A percentile compares a stretch with the other conserved stretches of the same genome.
phyloP scores from a whole-genome alignment of 2,888 invertebrate genomes.

The Muschampia plurimacula region DNA sequence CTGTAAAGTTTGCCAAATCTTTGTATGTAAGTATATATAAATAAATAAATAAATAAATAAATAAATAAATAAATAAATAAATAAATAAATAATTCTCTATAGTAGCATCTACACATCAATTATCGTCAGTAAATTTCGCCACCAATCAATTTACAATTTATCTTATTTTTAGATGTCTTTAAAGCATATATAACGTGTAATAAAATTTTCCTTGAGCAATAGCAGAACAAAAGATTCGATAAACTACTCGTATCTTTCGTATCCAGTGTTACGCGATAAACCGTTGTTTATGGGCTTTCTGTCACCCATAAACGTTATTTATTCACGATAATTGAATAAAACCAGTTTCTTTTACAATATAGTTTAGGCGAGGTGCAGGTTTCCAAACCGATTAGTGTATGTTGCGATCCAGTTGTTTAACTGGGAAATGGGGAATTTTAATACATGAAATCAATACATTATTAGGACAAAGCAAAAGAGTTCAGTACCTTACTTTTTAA shows the following conservation, averaged over 20 bases:
- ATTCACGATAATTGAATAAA: slow-evolving; percentile 34
- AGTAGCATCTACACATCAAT: too few species aligned
- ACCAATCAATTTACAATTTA: not conserved
- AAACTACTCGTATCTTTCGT: not conserved
- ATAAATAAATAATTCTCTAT: too few species aligned
- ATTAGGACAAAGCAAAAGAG: too few species aligned
- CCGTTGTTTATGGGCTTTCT: slow-evolving; percentile 25
- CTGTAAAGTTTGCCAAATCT: too few species aligned
- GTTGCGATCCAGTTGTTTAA: not conserved
- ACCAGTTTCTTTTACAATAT: slow-evolving; percentile 36
- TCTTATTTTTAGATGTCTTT: not conserved
- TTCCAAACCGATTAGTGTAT: slow-evolving; percentile 16
- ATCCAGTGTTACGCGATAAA: slow-evolving; percentile 22
- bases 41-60: too few species aligned
- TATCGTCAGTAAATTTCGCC: not conserved
- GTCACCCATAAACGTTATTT: slow-evolving; percentile 27
- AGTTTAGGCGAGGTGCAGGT: slow-evolving; percentile 35
- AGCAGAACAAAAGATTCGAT: slow-evolving; percentile 13
- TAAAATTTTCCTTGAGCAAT: not conserved
- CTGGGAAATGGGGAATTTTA: not conserved
- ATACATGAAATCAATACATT: too few species aligned
- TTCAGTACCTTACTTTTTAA: too few species aligned
- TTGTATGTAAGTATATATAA: too few species aligned
- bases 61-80: too few species aligned
- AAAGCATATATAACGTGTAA: not conserved